Percentiles rank a stretch among this genome's conserved stretches.
These are phyloP conservation scores for Anoura caudifer DNA, from an alignment of 2,113 vertebrate species.

Conservation along the genomic window DNA sequence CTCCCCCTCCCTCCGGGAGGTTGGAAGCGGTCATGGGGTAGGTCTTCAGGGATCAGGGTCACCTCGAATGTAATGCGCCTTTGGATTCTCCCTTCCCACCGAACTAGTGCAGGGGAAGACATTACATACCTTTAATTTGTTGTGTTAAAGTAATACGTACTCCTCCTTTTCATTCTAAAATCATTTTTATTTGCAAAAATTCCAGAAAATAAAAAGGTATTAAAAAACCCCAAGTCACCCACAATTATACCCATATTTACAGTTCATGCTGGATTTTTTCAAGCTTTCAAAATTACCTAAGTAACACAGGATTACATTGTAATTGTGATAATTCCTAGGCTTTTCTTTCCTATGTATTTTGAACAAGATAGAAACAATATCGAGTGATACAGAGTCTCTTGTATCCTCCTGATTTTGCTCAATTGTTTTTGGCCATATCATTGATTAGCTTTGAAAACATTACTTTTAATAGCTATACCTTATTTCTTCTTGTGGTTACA, in stretches of 20 bases:
- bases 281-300: background rate
- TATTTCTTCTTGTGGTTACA: background rate
- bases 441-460: background rate
- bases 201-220: background rate
- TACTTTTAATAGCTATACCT: background rate
- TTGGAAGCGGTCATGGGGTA: background rate
- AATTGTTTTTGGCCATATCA: background rate
- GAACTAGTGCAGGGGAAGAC: too few relatives aligned
- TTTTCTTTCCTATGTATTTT: background rate
- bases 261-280: background rate
- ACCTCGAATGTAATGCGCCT: accelerated
- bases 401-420: background rate
- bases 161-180: background rate
- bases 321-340: background rate
- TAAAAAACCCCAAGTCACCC: background rate
- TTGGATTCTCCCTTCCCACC: background rate
- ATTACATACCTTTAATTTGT: background rate
- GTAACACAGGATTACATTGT: background rate
- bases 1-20: background rate
- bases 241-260: background rate
- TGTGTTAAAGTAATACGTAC: background rate
- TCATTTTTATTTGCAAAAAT: background rate
- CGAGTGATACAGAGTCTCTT: background rate
- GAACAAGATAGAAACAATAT: background rate
- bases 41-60: background rate